Evolutionary conservation across 2,888 invertebrate genomes (phyloP).

Genomic region (Thecocarcelia acutangulata): DNA sequence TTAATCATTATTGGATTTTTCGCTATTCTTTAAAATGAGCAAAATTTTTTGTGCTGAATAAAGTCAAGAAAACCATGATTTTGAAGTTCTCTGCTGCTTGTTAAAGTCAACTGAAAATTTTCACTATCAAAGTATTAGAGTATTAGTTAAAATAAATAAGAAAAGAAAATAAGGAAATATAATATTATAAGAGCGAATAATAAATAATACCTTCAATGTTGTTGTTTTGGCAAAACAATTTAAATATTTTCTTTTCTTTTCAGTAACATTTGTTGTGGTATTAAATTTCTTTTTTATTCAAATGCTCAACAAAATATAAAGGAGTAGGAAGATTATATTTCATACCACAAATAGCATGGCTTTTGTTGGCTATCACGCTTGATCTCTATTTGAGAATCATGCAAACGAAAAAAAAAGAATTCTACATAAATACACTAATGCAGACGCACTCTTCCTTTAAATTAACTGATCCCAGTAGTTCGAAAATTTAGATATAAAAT

Average conservation of each 20-base stretch:
- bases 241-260: constrained; percentile 26
- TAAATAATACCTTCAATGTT: constrained; percentile 21
- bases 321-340: neutral
- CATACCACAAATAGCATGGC: constrained; percentile 11
- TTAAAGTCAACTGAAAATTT: too few species aligned
- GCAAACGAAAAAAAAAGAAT: constrained; percentile 4
- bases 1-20: too few species aligned
- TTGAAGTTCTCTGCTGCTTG: too few species aligned
- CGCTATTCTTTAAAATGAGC: too few species aligned
- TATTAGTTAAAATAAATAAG: too few species aligned
- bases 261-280: neutral
- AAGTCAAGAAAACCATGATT: too few species aligned
- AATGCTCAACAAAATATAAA: neutral
- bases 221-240: constrained; percentile 19
- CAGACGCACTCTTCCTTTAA: too few species aligned
- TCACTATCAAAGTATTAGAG: too few species aligned
- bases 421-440: neutral
- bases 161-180: too few species aligned
- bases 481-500: too few species aligned
- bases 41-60: too few species aligned
- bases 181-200: neutral
- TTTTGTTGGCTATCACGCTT: constrained; percentile 30
- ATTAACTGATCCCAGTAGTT: too few species aligned
- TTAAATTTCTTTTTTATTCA: neutral
- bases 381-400: constrained; percentile 17